phyloP scores from a whole-genome alignment of 2,888 invertebrate genomes.

The Lasioglossum marginatum region DNA sequence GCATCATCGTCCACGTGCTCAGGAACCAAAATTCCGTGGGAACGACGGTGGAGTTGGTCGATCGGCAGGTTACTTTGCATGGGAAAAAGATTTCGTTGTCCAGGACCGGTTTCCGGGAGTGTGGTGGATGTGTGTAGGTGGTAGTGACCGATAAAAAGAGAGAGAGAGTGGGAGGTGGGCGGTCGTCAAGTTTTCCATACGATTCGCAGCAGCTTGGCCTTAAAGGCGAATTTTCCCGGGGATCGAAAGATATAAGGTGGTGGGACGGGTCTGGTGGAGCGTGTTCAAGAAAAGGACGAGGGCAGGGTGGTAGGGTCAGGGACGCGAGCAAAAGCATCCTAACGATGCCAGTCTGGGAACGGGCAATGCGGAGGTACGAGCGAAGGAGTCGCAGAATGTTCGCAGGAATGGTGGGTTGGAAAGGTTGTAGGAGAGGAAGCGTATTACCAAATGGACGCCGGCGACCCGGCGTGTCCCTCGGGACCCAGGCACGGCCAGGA shows the following conservation, averaged over 20 bases:
- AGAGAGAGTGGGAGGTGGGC: not conserved
- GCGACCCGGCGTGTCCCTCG: conserved; percentile 76
- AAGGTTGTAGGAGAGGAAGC: conserved; percentile 73
- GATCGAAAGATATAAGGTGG: conserved; percentile 50
- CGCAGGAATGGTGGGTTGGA: conserved; percentile 43
- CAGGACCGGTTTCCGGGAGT: not conserved
- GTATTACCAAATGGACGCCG: conserved; percentile 83
- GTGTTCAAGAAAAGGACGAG: conserved; percentile 24
- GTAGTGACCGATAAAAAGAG: conserved; percentile 21
- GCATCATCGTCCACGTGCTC: not conserved
- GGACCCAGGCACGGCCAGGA: conserved; percentile 73
- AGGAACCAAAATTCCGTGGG: conserved; percentile 1
- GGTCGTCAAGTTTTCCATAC: conserved; percentile 66
- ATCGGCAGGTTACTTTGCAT: conserved; percentile 51
- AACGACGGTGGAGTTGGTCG: not conserved
- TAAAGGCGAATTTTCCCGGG: conserved; percentile 50
- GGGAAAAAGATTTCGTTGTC: conserved; percentile 52
- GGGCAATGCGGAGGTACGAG: conserved; percentile 45
- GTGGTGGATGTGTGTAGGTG: not conserved
- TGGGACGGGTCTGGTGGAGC: not conserved
- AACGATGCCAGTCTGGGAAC: conserved; percentile 77
- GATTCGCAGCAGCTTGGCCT: conserved; percentile 42
- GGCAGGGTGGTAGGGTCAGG: conserved; percentile 43
- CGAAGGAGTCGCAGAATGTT: conserved; percentile 57
- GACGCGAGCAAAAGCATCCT: conserved; percentile 75